Evolutionary conservation across 2,113 vertebrate genomes (phyloP), one percentile per base, ranked within the genome.

Genomic region (Tachuris rubrigastra): DNA sequence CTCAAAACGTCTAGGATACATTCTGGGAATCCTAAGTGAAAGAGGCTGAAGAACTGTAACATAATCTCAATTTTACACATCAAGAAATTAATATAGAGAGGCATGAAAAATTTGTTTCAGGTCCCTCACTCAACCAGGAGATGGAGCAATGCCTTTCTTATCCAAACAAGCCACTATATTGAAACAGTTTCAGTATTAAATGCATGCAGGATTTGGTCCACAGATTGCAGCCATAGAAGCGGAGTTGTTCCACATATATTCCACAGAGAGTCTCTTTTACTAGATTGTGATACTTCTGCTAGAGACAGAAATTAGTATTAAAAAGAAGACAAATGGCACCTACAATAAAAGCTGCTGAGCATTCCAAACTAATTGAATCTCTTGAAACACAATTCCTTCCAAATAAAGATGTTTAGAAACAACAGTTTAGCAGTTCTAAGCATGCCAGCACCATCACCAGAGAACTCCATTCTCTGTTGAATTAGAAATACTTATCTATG

Each of bases 381-480:
- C 81, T 87, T 1, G 0, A 97, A 97, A 91, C 30, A 89, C 21
- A 79, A 58, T 93, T 90, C 33, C 58, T 94, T 96, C 77, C 85
- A 74, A 85, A 92, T 81, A 78, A 92, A 96, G 84, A 74, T 67
- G 33, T 80, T 97, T 94, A 75, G 92, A 96, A 97, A 95, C 37
- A 96, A 68, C 49, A 91, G 20, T 37, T 35, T 58, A 89, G 58
- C 58, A 95, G 56, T 35, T 60, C 62, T 82, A 81, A 85, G 69
- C 37, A 41, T 59, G 82, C 79, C 76, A 84, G 35, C 4, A 3
- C 67, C 81, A 91, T 81, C 69, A 95, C 53, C 53, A 89, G 84
- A 86, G 75, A 85, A 56, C 42, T 76, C 74, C 75, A 94, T 85
- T 37, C 74, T 71, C 71, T 63, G 46, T 35, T 63, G 58, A 86